Evolutionary conservation across 2,888 invertebrate genomes (phyloP), one percentile per base, ranked within the genome.

Genomic region (Anthophora plumipes): DNA sequence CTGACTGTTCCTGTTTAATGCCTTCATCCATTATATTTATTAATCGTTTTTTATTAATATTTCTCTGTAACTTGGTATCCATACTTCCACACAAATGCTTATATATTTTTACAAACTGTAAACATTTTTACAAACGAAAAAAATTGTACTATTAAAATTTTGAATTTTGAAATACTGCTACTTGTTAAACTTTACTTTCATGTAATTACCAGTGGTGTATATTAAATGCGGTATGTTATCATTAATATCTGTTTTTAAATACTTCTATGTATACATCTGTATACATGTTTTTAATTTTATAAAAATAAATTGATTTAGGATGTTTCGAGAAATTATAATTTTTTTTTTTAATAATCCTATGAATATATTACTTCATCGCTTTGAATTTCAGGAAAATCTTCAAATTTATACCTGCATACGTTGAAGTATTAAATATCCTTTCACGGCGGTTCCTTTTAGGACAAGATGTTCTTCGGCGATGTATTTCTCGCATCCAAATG

Each of bases 51-150:
- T 37, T 54, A 31, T 20, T 61, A 11, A 60, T 39, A 61, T 12
- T 39, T 61, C n/a, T 67, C n/a, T 39, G 20, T 0, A 48, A 4
- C 22, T 60, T 20, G 22, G 66, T 31, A 54, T 73, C 50, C 67
- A 73, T 77, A 41, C 41, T 67, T 67, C 50, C 6, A 57, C 11
- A 59, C 20, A 39, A 55, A 31, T 59, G 14, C 20, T 14, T 20
- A 3, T 8, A 7, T 59, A 20, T 20, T 59, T 41, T 59, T 39
- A 14, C 37, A 59, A 41, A 20, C 1, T 39, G 7, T 11, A 37
- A 37, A 2, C 6, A 31, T 9, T 37, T 66, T 52, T 39, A 17
- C 17, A 11, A 8, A n/a, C 12, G 1, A 11, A 57, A 37, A 1
- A 57, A 57, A n/a, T 37, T 37, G 7, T 57, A n/a, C 2, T 1